These are phyloP conservation scores for Orestias chungarensis DNA, from an alignment of 2,797 vertebrate species.

Conservation along the genomic window DNA sequence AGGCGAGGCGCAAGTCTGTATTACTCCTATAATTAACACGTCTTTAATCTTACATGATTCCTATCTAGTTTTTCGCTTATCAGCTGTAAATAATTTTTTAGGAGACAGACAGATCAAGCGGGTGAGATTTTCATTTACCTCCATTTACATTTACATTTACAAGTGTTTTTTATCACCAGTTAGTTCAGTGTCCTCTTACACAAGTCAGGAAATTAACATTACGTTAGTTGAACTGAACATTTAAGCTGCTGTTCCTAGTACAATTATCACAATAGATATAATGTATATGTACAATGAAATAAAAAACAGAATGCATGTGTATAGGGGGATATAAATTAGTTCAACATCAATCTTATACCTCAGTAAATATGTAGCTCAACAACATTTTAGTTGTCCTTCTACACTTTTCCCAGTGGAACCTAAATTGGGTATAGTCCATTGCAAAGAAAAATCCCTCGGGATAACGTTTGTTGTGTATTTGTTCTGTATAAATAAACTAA, in stretches of 20 bases:
- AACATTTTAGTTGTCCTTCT: not conserved
- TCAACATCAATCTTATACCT: not conserved
- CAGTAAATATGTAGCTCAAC: not conserved
- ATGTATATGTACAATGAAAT: no score
- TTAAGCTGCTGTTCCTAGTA: not conserved
- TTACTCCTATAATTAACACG: constrained; percentile 7
- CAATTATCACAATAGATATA: not conserved
- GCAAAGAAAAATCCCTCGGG: not conserved
- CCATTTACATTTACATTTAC: constrained; percentile 10
- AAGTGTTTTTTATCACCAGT: constrained; percentile 11
- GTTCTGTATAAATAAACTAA: not conserved
- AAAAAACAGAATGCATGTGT: no score
- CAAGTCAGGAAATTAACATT: constrained; percentile 9
- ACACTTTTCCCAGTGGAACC: not conserved
- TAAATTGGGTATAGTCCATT: not conserved
- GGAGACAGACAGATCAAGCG: constrained; percentile 30
- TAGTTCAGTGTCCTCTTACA: constrained; percentile 5
- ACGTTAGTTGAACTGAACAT: not conserved
- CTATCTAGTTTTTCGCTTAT: constrained; percentile 10
- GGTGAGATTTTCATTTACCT: constrained; percentile 36
- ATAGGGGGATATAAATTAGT: constrained; percentile 14
- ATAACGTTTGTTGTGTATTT: not conserved
- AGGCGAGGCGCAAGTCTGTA: constrained; percentile 2
- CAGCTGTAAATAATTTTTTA: not conserved
- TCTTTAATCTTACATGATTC: constrained; percentile 16